Base-by-base conservation (phyloP, 92 coral and sea anemone genomes). In the Actinostola sp. region DNA sequence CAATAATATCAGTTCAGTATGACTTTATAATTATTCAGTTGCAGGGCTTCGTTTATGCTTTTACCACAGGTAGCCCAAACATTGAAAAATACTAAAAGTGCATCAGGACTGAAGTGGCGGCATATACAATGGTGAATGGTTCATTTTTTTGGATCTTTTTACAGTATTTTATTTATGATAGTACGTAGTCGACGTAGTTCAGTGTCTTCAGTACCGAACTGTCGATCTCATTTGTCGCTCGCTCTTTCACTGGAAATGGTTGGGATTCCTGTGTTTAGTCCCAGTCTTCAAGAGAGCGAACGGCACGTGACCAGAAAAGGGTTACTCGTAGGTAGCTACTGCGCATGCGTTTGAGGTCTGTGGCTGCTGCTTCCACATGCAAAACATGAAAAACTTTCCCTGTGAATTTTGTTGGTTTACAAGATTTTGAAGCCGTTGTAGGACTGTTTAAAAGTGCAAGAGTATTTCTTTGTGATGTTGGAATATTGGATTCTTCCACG, bases 331-430 rank as follows among this genome's bases (percentile, higher is more conserved):
- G 48, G 72, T 51, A 32, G 50, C 69, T 43, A 60, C 24, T 65
- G 89, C 84, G 84, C 89, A 84, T 71, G 89, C 78, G 80, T 43
- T 12, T 4, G 61, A 55, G 59, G 45, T 32, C 64, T 68, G 64
- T 57, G 63, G 59, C 20, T 8, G 66, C 74, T 83, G 78, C 75
- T 75, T 81, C 89, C 89, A 84, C 89, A 84, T 84, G 89, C 89
- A 84, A 84, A 84, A 84, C 75, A 84, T 75, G 81, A 21, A 75
- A 16, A 50, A 45, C 34, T 75, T 63, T 64, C 41, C 72, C 72
- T 70, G 72, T 64, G 16, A 70, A 63, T 32, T 75, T 75, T 75
- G 44, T 64, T 63, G 73, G 46, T 50, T 66, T 75, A 49, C 72
- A 63, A 63, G 72, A 59, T 33, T 61, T 49, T 28, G 32, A 64